Evolutionary conservation across 2,797 vertebrate genomes (phyloP).

Genomic region (Percopsis omiscomaycus): DNA sequence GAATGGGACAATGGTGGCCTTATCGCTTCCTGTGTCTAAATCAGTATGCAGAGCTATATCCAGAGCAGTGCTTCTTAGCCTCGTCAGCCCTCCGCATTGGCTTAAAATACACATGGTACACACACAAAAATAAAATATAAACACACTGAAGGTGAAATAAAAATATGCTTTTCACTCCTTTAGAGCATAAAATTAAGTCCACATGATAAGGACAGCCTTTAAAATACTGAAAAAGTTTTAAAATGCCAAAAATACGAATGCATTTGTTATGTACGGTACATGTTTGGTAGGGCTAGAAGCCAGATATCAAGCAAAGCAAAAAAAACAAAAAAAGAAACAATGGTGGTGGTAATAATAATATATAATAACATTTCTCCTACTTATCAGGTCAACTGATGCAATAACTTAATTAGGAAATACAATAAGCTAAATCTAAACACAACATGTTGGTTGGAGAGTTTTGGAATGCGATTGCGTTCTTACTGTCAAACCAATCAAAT

Average conservation of each 20-base stretch:
- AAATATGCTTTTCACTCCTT: slow-evolving; percentile 29
- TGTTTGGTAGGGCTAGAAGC: slow-evolving; percentile 34
- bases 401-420: slow-evolving; percentile 57
- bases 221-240: slow-evolving; percentile 48
- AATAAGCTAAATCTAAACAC: slow-evolving; percentile 44
- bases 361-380: slow-evolving; percentile 22
- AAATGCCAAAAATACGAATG: slow-evolving; percentile 27
- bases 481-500: not conserved
- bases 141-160: slow-evolving; percentile 19
- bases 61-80: slow-evolving; percentile 39
- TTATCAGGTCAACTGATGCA: slow-evolving; percentile 82
- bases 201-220: slow-evolving; percentile 31
- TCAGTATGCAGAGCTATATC: slow-evolving; percentile 27
- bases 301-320: slow-evolving; percentile 37
- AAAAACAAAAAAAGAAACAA: slow-evolving; percentile 24
- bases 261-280: slow-evolving; percentile 22
- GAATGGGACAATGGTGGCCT: slow-evolving; percentile 12
- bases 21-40: slow-evolving; percentile 8
- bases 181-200: slow-evolving; percentile 44
- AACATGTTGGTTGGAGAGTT: slow-evolving; percentile 16
- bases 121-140: slow-evolving; percentile 20
- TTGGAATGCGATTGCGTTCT: slow-evolving; percentile 33
- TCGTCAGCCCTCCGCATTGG: slow-evolving; percentile 50
- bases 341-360: slow-evolving; percentile 13
- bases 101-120: slow-evolving; percentile 38